Evolutionary conservation across 1,140 invertebrate species (phyloP).

Genomic region (Brachionus plicatilis): DNA sequence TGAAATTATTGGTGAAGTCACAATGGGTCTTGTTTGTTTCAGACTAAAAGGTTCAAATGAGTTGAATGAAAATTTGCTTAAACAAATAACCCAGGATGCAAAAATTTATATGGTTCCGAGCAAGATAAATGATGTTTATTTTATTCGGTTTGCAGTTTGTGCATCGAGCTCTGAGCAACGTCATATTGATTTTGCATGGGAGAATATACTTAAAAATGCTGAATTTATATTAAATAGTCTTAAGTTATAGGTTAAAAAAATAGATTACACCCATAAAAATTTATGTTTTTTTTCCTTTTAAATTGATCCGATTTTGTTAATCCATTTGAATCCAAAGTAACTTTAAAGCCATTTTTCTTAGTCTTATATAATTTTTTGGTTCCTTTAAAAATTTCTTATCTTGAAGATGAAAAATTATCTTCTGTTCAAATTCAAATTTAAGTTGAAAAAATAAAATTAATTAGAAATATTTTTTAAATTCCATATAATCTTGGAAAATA

Average conservation of each 20-base stretch:
- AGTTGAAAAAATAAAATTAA: no score
- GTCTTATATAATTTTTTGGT: no score
- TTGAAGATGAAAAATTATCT: no score
- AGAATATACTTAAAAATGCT: slow-evolving; percentile 61
- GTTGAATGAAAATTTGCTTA: slow-evolving; percentile 68
- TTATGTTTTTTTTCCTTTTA: not conserved
- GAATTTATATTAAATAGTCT: not conserved
- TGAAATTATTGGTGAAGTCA: slow-evolving; percentile 86
- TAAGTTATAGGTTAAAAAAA: not conserved
- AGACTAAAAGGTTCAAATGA: slow-evolving; percentile 65
- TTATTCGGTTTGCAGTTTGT: slow-evolving; percentile 78
- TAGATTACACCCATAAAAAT: not conserved
- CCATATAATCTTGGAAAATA: no score
- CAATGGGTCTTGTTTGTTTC: slow-evolving; percentile 86
- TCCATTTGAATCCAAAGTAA: no score
- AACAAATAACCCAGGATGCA: slow-evolving; percentile 69
- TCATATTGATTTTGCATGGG: slow-evolving; percentile 76
- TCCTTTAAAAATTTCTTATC: no score
- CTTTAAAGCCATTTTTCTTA: no score
- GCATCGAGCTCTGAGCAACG: slow-evolving; percentile 64
- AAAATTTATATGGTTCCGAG: slow-evolving; percentile 78
- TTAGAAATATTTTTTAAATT: no score
- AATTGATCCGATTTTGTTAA: no score
- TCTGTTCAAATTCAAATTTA: no score
- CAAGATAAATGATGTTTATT: slow-evolving; percentile 58